These are phyloP conservation scores for Decapterus maruadsi DNA, from an alignment of 2,797 vertebrate species.

Conservation along the genomic window DNA sequence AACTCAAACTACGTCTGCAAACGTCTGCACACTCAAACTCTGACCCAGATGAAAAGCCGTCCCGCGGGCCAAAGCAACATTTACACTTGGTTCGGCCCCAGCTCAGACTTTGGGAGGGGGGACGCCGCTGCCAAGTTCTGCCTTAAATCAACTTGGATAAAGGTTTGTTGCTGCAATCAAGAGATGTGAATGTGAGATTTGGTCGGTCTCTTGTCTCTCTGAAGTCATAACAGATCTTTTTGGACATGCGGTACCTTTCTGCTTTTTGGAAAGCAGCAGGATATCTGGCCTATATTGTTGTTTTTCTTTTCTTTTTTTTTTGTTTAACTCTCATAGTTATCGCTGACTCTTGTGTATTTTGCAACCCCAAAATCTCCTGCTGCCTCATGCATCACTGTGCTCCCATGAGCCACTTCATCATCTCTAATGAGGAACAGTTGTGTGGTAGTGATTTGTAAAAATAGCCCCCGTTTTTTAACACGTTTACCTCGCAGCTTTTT, in stretches of 20 bases:
- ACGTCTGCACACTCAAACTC: constrained; percentile 12
- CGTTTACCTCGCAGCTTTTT: constrained; percentile 21
- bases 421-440: constrained; percentile 54
- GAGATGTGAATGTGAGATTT: constrained; percentile 40
- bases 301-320: background rate
- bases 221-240: constrained; percentile 25
- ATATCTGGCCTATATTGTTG: constrained; percentile 1
- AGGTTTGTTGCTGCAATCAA: constrained; percentile 53
- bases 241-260: constrained; percentile 28
- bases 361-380: constrained; percentile 20
- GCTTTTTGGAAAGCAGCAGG: constrained; percentile 36
- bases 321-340: background rate
- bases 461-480: constrained; percentile 28
- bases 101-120: background rate
- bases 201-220: background rate
- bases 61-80: constrained; percentile 4
- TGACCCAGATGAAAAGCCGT: constrained; percentile 34
- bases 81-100: constrained; percentile 7
- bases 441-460: constrained; percentile 25
- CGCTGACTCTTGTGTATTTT: constrained; percentile 12
- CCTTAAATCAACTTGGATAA: constrained; percentile 27
- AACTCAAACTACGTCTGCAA: constrained; percentile 15
- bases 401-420: constrained; percentile 20
- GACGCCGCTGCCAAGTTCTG: constrained; percentile 37
- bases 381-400: constrained; percentile 27